Conservation (phyloP, 2,113 vertebrate genomes). For the Corythornis cristatus region DNA sequence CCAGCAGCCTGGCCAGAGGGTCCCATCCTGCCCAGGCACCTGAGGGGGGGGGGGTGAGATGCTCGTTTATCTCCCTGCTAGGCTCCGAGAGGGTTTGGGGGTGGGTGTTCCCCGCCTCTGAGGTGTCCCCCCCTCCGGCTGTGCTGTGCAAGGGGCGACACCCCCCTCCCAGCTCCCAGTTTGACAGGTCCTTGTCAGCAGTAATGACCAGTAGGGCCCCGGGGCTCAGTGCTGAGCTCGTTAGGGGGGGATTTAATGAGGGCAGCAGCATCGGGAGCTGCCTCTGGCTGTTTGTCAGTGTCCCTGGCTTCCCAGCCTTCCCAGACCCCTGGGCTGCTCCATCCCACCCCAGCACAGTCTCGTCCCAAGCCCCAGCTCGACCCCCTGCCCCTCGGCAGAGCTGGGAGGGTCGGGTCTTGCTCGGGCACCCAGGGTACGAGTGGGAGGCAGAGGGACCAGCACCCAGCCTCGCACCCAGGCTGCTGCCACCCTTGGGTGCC, state of each 20-base stretch:
- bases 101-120: neutral
- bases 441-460: too few species aligned
- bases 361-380: neutral
- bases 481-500: too few species aligned
- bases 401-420: neutral
- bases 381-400: neutral
- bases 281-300: conserved; percentile 57
- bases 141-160: neutral
- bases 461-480: neutral
- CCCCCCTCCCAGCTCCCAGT: rapidly evolving
- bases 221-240: conserved; percentile 32
- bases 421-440: neutral
- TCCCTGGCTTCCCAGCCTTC: neutral
- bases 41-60: rapidly evolving
- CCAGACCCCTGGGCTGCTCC: rapidly evolving
- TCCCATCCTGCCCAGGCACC: rapidly evolving
- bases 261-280: conserved; percentile 36
- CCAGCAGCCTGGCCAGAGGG: neutral
- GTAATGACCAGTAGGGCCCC: conserved; percentile 57
- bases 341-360: neutral
- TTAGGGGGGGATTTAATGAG: conserved; percentile 65
- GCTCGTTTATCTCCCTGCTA: rapidly evolving
- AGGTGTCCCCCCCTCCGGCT: neutral
- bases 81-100: neutral
- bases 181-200: conserved; percentile 40